Conservation (phyloP, 2,113 vertebrate genomes). For the Grammatotria lemairii region DNA sequence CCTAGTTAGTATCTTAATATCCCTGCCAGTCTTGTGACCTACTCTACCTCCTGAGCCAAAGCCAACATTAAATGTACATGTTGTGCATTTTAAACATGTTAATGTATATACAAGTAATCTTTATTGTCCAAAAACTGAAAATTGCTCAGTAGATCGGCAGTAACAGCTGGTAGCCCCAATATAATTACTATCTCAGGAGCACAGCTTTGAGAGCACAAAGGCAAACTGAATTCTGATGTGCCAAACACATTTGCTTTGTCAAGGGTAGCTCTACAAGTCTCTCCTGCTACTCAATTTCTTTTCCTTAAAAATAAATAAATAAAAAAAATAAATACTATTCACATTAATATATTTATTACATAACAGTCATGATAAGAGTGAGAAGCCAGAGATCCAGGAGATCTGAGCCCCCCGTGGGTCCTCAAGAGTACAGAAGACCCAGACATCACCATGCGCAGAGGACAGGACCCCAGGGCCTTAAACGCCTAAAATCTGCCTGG, state of each 20-base stretch:
- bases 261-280: neutral
- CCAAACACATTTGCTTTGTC: neutral
- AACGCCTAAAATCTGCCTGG: neutral
- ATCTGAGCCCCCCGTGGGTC: neutral
- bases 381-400: neutral
- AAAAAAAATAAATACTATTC: neutral
- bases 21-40: neutral
- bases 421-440: neutral
- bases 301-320: neutral
- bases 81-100: neutral
- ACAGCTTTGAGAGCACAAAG: neutral
- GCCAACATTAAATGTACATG: neutral
- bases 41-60: neutral
- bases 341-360: neutral
- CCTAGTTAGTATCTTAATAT: no score
- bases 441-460: neutral
- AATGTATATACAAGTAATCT: neutral
- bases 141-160: neutral
- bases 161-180: neutral
- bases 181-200: neutral
- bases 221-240: neutral
- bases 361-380: neutral
- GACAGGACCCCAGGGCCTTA: neutral
- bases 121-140: neutral
- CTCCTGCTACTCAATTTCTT: neutral